These are phyloP conservation scores for Oncorhynchus gorbuscha DNA, from an alignment of 2,113 vertebrate species.

Conservation along the genomic window DNA sequence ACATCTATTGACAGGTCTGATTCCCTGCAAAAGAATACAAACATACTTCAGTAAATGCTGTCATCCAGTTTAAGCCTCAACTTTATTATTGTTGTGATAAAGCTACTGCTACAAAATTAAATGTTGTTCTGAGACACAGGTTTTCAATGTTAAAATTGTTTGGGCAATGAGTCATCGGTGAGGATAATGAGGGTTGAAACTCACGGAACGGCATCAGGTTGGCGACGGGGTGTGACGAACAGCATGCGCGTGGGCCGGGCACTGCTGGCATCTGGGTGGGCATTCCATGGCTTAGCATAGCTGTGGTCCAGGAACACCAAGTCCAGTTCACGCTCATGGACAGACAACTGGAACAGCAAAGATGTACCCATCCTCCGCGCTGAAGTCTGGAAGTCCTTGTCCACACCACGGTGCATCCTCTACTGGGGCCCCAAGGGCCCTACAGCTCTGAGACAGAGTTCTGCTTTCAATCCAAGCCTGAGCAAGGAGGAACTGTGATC, in stretches of 20 bases:
- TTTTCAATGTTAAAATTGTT: no score
- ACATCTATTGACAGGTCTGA: slow-evolving; percentile 86
- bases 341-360: slow-evolving; percentile 89
- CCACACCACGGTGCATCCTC: slow-evolving; percentile 82
- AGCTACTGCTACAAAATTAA: neutral
- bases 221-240: slow-evolving; percentile 85
- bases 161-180: no score
- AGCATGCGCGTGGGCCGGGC: slow-evolving; percentile 90
- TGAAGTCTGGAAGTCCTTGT: slow-evolving; percentile 88
- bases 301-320: slow-evolving; percentile 93
- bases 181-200: slow-evolving; percentile 41
- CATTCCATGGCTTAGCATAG: slow-evolving; percentile 96
- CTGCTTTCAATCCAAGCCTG: neutral
- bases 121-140: no score
- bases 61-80: neutral
- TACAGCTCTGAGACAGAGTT: neutral
- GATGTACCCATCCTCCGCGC: slow-evolving; percentile 92
- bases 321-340: slow-evolving; percentile 90
- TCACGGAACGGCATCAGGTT: slow-evolving; percentile 80
- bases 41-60: neutral
- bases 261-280: slow-evolving; percentile 92
- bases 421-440: slow-evolving; percentile 49
- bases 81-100: neutral
- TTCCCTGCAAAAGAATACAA: slow-evolving; percentile 75
- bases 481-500: neutral